Conservation (phyloP, 2,113 vertebrate genomes). For the Platysternon megacephalum region DNA sequence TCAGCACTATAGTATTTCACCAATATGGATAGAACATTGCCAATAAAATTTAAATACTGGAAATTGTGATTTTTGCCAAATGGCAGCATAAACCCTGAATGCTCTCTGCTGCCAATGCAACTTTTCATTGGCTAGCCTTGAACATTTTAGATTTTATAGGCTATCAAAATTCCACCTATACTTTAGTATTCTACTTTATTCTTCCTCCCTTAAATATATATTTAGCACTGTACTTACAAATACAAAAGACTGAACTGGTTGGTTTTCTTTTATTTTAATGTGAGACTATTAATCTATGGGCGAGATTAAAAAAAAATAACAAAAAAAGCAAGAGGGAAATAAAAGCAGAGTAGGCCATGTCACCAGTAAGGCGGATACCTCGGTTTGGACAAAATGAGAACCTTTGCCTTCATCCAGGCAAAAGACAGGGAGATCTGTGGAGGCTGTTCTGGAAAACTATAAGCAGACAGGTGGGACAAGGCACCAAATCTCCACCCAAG, state of each 20-base stretch:
- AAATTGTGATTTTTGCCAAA: conserved; percentile 54
- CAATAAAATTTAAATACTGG: conserved; percentile 55
- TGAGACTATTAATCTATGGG: background rate
- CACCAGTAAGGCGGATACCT: background rate
- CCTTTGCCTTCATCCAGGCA: background rate
- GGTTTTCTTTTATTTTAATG: background rate
- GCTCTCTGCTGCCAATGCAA: conserved; percentile 42
- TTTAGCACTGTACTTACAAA: conserved; percentile 34
- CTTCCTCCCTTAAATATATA: conserved; percentile 6
- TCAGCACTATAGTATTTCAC: conserved; percentile 21
- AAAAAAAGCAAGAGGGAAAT: background rate
- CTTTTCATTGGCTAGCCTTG: conserved; percentile 50
- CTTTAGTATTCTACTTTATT: conserved; percentile 47
- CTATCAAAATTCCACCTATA: conserved; percentile 26
- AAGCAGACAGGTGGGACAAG: background rate
- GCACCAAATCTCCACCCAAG: background rate
- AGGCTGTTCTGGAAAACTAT: background rate
- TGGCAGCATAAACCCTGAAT: conserved; percentile 7
- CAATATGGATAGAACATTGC: conserved; percentile 50
- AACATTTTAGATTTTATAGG: conserved; percentile 51
- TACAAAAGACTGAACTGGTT: conserved; percentile 21
- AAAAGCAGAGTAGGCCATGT: background rate
- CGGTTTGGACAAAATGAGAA: background rate
- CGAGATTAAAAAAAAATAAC: background rate
- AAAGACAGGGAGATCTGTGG: background rate